Evolutionary conservation across 1,140 invertebrate genomes (phyloP).

Genomic region (Bombus vancouverensis): DNA sequence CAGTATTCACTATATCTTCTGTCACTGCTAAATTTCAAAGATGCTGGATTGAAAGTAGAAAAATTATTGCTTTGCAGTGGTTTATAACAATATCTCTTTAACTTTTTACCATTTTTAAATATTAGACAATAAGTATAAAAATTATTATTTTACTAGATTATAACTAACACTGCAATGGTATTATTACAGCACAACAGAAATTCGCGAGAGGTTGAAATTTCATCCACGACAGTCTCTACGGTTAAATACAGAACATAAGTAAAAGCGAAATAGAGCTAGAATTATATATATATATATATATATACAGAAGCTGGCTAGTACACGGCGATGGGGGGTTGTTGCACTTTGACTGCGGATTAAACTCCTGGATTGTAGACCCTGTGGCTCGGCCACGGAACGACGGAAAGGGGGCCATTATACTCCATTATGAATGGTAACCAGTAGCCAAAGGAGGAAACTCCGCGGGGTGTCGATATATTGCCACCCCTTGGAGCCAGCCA

Average conservation of each 20-base stretch:
- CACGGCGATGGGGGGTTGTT: constrained; percentile 50
- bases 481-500: constrained; percentile 62
- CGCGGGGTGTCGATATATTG: constrained; percentile 74
- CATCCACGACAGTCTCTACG: not conserved
- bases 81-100: not conserved
- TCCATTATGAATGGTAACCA: constrained; percentile 74
- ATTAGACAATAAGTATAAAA: not conserved
- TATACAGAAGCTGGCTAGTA: constrained; percentile 35
- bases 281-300: not conserved
- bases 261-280: not conserved
- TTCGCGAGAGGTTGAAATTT: not conserved
- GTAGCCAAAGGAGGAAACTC: constrained; percentile 72
- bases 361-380: not conserved
- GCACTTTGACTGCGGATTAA: constrained; percentile 66
- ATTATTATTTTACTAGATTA: not conserved
- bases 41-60: too few relatives aligned
- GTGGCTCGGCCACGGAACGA: constrained; percentile 33
- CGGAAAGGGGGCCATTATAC: constrained; percentile 70
- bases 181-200: not conserved
- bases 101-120: not conserved
- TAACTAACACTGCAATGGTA: too few relatives aligned
- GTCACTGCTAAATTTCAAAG: too few relatives aligned
- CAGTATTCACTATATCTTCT: not conserved
- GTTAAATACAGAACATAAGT: not conserved
- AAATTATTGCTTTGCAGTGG: not conserved